Conservation (phyloP, 2,797 vertebrate genomes). For the Eurystomus glaucurus region DNA sequence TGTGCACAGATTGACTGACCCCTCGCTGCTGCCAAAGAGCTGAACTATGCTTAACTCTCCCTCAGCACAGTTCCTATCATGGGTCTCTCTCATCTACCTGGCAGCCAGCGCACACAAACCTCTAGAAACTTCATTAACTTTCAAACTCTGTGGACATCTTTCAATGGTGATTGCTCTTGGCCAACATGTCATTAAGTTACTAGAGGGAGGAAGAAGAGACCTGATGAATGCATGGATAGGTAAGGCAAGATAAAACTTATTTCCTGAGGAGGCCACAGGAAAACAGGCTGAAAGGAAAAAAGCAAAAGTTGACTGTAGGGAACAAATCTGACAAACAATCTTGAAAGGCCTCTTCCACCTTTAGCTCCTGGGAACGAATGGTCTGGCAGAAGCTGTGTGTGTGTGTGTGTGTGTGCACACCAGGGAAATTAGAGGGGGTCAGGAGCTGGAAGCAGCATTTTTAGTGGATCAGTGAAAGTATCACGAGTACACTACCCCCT, state of each 20-base stretch:
- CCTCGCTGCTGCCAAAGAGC: conserved; percentile 7
- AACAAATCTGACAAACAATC: conserved; percentile 9
- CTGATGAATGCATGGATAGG: neutral
- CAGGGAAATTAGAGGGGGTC: neutral
- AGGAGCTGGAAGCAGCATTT: neutral
- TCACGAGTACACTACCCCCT: neutral
- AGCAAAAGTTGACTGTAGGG: neutral
- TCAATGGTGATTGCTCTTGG: neutral
- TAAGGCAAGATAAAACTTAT: conserved; percentile 14
- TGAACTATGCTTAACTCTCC: conserved; percentile 48
- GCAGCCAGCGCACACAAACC: neutral
- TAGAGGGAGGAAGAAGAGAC: neutral
- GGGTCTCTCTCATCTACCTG: neutral
- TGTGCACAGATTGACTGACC: neutral
- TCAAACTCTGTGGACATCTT: neutral
- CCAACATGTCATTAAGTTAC: neutral
- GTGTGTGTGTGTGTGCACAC: neutral
- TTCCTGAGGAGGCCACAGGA: conserved; percentile 12
- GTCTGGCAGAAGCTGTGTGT: neutral
- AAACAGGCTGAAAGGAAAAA: conserved; percentile 8
- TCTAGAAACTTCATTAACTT: conserved; percentile 16
- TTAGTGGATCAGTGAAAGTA: neutral
- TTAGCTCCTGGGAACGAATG: neutral
- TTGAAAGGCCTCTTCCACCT: neutral
- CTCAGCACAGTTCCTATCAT: neutral